These are phyloP conservation scores for Hystrix cristata DNA, from an alignment of 2,113 vertebrate genomes.

Conservation along the genomic window DNA sequence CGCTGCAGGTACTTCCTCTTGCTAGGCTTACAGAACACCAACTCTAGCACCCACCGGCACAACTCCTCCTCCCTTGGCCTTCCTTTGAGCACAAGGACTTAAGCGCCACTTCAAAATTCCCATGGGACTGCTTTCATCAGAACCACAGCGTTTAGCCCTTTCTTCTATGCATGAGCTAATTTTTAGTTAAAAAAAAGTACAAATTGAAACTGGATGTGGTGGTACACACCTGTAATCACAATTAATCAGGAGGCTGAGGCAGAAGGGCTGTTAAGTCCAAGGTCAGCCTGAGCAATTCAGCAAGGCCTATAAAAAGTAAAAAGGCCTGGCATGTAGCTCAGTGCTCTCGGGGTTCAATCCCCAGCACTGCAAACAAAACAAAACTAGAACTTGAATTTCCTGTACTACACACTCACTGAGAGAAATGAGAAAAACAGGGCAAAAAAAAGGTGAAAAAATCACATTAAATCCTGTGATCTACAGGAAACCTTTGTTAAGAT, in stretches of 20 bases:
- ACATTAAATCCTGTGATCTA: neutral
- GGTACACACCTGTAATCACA: neutral
- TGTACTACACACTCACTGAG: neutral
- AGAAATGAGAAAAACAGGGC: slow-evolving; percentile 11
- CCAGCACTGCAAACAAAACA: neutral
- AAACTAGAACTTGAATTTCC: neutral
- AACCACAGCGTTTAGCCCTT: neutral
- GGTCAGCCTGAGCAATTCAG: neutral
- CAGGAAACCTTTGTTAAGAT: neutral
- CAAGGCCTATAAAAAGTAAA: neutral
- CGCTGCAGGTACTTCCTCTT: neutral
- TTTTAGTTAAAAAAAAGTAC: neutral
- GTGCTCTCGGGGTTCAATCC: too few species aligned
- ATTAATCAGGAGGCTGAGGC: neutral
- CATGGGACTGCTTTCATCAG: neutral
- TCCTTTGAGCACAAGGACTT: neutral
- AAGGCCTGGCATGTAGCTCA: neutral
- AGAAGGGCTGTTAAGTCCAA: neutral
- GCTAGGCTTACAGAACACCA: fast-evolving
- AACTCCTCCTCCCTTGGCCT: neutral
- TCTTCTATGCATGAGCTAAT: neutral
- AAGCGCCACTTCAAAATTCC: neutral
- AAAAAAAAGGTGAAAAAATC: neutral
- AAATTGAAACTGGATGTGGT: neutral
- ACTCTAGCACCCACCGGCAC: neutral